Base-by-base conservation (phyloP, 2,113 vertebrate species). In the Helogale parvula region DNA sequence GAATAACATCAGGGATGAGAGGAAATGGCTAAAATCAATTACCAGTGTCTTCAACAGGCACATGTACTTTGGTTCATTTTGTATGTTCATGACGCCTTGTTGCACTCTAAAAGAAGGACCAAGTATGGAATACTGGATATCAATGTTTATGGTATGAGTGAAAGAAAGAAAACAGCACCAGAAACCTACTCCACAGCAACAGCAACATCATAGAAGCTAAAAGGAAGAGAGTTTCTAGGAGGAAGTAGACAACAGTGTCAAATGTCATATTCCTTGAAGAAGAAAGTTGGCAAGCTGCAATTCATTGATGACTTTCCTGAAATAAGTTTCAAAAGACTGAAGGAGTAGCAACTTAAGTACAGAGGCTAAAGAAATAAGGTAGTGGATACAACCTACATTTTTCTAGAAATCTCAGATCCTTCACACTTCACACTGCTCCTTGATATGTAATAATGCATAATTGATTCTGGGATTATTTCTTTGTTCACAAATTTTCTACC, bases 381-480 rank as follows among this genome's bases (percentile, higher is more conserved):
- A 45, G 17, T 50, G 8, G 65, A 52, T 52, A 13, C 9, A 87
- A 41, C 54, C 23, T 52, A 31, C 27, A n/a, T 47, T 57, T 68
- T 92, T 77, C 57, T 93, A 88, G 50, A 95, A 88, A 47, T 19
- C 77, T 41, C 68, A 60, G 41, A 63, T 71, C 90, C 60, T 31
- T 81, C 71, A 74, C 6, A 41, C 21, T 69, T 57, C 31, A 33
- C 21, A 38, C 69, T 65, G n/a, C 7, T 92, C 41, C 33, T 63
- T 68, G 31, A 80, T n/a, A 60, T 29, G 13, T 14, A 85, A 41
- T 29, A 84, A 72, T 5, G 14, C 4, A 35, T 50, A 5, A 47
- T 54, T 88, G 68, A 21, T 80, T 95, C 76, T 60, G 84, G 25
- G 21, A 10, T 96, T 74, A 50, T 68, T 85, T 89, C n/a, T 95